Conservation (phyloP, 2,113 vertebrate species). For the Peromyscus leucopus region DNA sequence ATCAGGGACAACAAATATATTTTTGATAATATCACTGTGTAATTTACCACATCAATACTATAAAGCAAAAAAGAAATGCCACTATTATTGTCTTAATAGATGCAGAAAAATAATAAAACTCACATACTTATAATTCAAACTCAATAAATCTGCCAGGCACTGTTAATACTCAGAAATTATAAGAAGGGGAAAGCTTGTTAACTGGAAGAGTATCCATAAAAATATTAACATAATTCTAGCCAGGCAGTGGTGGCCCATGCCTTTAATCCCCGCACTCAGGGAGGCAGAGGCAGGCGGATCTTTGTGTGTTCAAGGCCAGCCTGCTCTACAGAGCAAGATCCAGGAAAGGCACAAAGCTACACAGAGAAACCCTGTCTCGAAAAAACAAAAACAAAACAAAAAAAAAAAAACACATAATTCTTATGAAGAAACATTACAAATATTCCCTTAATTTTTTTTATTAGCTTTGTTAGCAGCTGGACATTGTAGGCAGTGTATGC, state of each 20-base stretch:
- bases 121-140: not conserved
- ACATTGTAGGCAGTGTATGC: not conserved
- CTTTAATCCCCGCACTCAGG: too few relatives aligned
- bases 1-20: not conserved
- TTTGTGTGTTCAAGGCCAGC: too few relatives aligned
- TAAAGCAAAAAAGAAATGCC: not conserved
- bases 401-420: not conserved
- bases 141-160: not conserved
- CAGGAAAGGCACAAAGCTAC: too few relatives aligned
- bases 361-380: too few relatives aligned
- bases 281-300: too few relatives aligned
- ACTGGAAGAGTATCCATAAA: not conserved
- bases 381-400: too few relatives aligned
- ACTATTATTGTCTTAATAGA: not conserved
- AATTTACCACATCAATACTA: not conserved
- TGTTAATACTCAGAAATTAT: not conserved
- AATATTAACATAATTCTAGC: not conserved
- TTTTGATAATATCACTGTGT: not conserved
- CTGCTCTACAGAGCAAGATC: too few relatives aligned
- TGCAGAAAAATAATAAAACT: not conserved
- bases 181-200: slow-evolving; percentile 3
- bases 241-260: too few relatives aligned
- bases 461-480: not conserved
- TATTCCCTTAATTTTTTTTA: not conserved
- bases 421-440: not conserved